phyloP scores from a whole-genome alignment of 1,140 invertebrate species.

The Phenacoccus solenopsis region DNA sequence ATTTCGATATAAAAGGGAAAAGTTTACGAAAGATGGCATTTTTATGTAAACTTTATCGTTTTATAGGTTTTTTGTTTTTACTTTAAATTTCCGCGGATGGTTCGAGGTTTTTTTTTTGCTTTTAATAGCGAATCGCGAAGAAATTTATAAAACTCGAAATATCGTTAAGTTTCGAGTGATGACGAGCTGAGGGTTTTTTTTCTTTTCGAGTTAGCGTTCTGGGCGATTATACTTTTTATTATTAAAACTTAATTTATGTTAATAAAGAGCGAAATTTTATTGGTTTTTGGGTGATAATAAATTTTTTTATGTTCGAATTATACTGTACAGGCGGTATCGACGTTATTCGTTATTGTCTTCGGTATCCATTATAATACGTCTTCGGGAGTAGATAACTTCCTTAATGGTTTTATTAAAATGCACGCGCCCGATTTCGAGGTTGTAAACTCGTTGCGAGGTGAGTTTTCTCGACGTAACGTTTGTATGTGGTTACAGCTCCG shows the following conservation, averaged over 20 bases:
- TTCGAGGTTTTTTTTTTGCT: neutral
- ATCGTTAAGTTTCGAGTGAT: no score
- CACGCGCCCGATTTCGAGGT: neutral
- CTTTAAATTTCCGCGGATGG: neutral
- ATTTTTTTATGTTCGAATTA: neutral
- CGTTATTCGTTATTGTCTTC: neutral
- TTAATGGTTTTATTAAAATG: no score
- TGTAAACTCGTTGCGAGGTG: neutral
- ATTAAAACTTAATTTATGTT: neutral
- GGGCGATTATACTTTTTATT: neutral
- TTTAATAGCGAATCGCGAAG: neutral
- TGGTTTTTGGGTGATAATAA: neutral
- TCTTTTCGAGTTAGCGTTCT: neutral
- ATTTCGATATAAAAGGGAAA: neutral
- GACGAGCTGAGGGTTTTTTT: no score
- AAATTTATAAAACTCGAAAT: no score
- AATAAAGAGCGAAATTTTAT: neutral
- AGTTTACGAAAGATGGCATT: neutral
- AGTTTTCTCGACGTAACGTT: neutral
- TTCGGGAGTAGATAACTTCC: no score
- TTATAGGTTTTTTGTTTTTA: conserved; percentile 4
- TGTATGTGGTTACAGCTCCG: conserved; percentile 22
- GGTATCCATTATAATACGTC: neutral
- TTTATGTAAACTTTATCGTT: conserved; percentile 3
- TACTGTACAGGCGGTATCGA: neutral